A percentile compares a stretch with the other conserved stretches of the same genome.
These are phyloP conservation scores for Euura saliciscinereae DNA, from an alignment of 1,140 invertebrate genomes.

Conservation along the genomic window DNA sequence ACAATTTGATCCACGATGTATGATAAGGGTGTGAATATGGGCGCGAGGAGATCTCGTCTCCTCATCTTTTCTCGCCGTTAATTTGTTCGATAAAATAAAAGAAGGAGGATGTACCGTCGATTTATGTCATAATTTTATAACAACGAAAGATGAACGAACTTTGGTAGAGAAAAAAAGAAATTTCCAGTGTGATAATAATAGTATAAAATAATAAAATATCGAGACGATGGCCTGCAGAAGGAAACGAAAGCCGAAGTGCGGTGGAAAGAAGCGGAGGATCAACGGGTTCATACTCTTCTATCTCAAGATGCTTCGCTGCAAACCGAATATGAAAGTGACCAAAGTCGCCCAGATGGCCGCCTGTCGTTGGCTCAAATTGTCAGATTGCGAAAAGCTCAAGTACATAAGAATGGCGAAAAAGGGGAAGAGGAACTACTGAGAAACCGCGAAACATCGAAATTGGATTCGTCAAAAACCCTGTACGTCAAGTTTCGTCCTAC, in stretches of 20 bases:
- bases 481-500: no score
- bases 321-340: conserved; percentile 32
- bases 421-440: background rate
- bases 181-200: background rate
- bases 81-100: no score
- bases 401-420: conserved; percentile 32
- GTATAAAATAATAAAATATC: background rate
- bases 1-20: no score
- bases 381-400: conserved; percentile 32
- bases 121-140: no score
- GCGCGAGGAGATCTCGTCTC: no score
- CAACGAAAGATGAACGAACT: background rate
- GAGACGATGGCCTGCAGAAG: background rate
- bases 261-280: conserved; percentile 20
- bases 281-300: conserved; percentile 46
- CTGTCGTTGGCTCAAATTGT: conserved; percentile 42
- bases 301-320: conserved; percentile 33
- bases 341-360: conserved; percentile 41
- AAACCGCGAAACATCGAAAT: no score
- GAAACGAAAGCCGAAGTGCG: conserved; percentile 5
- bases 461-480: no score
- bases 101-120: no score
- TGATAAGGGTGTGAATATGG: no score
- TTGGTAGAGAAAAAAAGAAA: background rate
- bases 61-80: no score